Conservation (phyloP, 2,888 invertebrate species). For the Amorpha juglandis region DNA sequence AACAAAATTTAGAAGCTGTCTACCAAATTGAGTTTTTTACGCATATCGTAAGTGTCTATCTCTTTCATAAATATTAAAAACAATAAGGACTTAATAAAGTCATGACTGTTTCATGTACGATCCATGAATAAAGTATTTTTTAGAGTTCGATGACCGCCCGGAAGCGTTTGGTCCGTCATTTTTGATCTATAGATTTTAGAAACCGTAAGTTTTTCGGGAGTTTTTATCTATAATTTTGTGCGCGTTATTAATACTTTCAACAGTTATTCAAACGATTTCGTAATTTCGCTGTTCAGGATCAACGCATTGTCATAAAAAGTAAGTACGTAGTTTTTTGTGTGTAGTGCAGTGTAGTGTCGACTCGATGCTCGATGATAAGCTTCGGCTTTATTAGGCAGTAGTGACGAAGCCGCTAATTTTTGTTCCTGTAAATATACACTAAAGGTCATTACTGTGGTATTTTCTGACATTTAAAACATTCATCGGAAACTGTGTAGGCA, state of each 20-base stretch:
- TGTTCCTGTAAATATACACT: neutral
- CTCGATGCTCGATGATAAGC: constrained; percentile 38
- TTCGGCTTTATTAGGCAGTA: constrained; percentile 37
- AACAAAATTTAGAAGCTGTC: neutral
- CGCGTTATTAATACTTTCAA: constrained; percentile 37
- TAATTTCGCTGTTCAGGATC: neutral
- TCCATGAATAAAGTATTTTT: constrained; percentile 43
- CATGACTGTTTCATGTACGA: constrained; percentile 32
- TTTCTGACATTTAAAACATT: neutral
- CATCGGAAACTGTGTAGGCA: neutral
- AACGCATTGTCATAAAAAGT: constrained; percentile 42
- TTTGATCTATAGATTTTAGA: constrained; percentile 69
- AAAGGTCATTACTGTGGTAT: constrained; percentile 16
- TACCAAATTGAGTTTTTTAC: neutral
- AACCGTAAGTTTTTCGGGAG: constrained; percentile 46
- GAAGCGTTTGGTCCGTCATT: constrained; percentile 70
- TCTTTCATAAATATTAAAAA: constrained; percentile 18
- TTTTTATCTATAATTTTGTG: constrained; percentile 45
- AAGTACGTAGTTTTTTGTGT: constrained; percentile 42
- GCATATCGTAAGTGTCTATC: neutral
- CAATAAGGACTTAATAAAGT: constrained; percentile 30
- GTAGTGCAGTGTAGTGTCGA: constrained; percentile 30
- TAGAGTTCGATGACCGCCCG: constrained; percentile 62
- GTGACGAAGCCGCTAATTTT: constrained; percentile 67
- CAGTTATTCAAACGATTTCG: constrained; percentile 14